A percentile compares a stretch with the other conserved stretches of the same genome.
Conservation (phyloP, 1,140 invertebrate genomes). For the Diploscapter pachys region DNA sequence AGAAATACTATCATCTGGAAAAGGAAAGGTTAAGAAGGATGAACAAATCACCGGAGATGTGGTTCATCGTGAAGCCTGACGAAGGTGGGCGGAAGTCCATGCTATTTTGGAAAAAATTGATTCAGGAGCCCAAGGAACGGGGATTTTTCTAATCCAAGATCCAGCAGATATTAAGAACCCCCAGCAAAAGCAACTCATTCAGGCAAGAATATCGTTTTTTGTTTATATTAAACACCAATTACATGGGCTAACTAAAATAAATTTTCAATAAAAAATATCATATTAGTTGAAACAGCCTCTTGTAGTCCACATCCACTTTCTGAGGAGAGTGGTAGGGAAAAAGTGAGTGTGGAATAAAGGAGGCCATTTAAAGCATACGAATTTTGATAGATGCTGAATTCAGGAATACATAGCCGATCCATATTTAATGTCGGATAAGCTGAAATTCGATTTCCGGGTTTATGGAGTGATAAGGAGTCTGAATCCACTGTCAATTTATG, state of each 20-base stretch:
- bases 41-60: constrained; percentile 42
- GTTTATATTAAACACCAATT: neutral
- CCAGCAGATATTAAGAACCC: constrained; percentile 56
- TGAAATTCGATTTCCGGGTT: constrained; percentile 64
- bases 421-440: constrained; percentile 60
- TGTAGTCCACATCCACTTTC: too few species aligned
- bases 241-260: neutral
- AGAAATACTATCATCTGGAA: constrained; percentile 24
- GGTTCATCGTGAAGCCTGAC: constrained; percentile 64
- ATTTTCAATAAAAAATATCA: neutral
- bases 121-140: constrained; percentile 63
- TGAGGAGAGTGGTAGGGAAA: too few species aligned
- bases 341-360: too few species aligned
- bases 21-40: constrained; percentile 10
- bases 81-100: constrained; percentile 42
- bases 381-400: neutral
- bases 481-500: constrained; percentile 63
- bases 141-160: constrained; percentile 63
- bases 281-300: too few species aligned
- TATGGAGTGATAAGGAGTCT: constrained; percentile 63
- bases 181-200: constrained; percentile 58
- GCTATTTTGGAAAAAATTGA: neutral
- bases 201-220: neutral
- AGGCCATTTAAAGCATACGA: too few species aligned
- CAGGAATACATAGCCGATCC: constrained; percentile 63